Percentiles rank a stretch among this genome's conserved stretches.
phyloP scores from a whole-genome alignment of 2,888 invertebrate species.

The Ischnura elegans region DNA sequence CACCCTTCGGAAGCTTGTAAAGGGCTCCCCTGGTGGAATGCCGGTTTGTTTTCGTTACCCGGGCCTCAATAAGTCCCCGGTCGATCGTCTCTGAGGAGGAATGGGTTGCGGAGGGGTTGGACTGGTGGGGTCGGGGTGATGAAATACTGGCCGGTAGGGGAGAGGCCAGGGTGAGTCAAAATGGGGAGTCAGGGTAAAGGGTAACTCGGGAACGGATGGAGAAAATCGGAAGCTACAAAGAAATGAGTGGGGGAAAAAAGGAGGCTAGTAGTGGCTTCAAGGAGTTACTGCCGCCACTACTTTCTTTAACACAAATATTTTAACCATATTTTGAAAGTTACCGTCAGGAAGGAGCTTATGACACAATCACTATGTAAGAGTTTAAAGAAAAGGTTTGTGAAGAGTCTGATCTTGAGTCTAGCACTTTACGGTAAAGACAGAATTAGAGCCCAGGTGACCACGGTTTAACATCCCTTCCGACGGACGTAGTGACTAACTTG shows the following conservation, averaged over 20 bases:
- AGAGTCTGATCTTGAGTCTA: too few relatives aligned
- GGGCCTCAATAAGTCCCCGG: slow-evolving; percentile 8
- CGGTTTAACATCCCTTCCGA: too few relatives aligned
- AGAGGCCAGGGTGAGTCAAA: not conserved
- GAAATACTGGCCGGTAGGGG: not conserved
- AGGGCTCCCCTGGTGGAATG: not conserved
- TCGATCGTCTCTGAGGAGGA: not conserved
- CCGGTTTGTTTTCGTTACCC: slow-evolving; percentile 11
- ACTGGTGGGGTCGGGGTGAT: not conserved
- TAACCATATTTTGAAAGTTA: too few relatives aligned
- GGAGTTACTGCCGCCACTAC: too few relatives aligned
- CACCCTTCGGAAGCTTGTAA: not conserved
- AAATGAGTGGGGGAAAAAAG: not conserved
- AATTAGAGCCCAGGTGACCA: too few relatives aligned
- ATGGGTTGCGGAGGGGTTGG: not conserved
- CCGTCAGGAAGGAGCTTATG: too few relatives aligned
- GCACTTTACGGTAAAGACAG: too few relatives aligned
- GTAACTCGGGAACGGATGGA: not conserved
- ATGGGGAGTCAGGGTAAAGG: not conserved
- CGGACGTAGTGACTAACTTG: too few relatives aligned
- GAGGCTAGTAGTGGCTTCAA: too few relatives aligned
- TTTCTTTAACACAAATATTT: too few relatives aligned
- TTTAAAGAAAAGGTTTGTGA: too few relatives aligned
- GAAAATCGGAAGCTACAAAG: not conserved
- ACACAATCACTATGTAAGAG: too few relatives aligned